Conservation (phyloP, 2,888 invertebrate genomes). For the Harpalus rubripes region DNA sequence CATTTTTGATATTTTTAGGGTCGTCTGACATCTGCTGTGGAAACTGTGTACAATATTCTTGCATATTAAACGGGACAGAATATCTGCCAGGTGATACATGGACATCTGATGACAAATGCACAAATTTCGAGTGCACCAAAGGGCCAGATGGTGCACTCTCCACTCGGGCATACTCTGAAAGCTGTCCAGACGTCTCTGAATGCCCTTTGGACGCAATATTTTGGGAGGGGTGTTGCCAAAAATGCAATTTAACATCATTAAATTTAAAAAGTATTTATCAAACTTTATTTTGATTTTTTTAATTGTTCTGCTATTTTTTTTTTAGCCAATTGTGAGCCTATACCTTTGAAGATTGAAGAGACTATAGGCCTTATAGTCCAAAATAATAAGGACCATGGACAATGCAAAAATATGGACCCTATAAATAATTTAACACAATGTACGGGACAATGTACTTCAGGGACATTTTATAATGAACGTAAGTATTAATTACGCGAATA, state of each 20-base stretch:
- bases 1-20: background rate
- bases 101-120: slow-evolving; percentile 84
- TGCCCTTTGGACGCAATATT: slow-evolving; percentile 81
- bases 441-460: background rate
- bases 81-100: slow-evolving; percentile 80
- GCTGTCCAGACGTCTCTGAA: slow-evolving; percentile 82
- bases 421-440: background rate
- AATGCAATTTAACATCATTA: slow-evolving; percentile 80
- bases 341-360: background rate
- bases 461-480: background rate
- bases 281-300: background rate
- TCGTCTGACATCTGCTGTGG: slow-evolving; percentile 81
- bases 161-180: slow-evolving; percentile 74
- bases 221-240: slow-evolving; percentile 84
- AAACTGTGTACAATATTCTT: slow-evolving; percentile 80
- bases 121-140: slow-evolving; percentile 80
- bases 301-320: background rate
- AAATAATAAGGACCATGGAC: background rate
- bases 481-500: no score
- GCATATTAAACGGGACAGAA: slow-evolving; percentile 79
- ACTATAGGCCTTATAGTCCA: background rate
- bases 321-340: background rate
- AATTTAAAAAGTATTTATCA: background rate
- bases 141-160: slow-evolving; percentile 77
- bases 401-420: background rate